Conservation (phyloP, 2,797 vertebrate species). For the Tokudaia muenninki region DNA sequence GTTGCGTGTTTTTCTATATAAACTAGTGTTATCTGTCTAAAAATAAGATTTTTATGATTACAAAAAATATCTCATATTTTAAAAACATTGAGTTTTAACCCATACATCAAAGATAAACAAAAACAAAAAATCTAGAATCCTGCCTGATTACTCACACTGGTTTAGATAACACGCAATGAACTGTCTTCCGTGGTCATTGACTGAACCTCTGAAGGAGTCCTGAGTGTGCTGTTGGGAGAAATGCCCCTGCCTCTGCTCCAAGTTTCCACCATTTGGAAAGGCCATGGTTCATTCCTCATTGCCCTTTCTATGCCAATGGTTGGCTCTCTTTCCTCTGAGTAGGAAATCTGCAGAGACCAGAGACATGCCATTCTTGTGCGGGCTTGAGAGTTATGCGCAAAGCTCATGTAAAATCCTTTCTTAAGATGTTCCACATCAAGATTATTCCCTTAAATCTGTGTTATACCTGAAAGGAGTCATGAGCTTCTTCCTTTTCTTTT, state of each 20-base stretch:
- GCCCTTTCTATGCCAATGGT: conserved; percentile 64
- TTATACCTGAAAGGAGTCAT: background rate
- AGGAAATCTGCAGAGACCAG: conserved; percentile 74
- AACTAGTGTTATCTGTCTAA: conserved; percentile 43
- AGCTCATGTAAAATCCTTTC: conserved; percentile 52
- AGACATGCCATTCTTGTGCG: conserved; percentile 54
- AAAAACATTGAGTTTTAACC: conserved; percentile 63
- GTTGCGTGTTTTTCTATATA: conserved; percentile 46
- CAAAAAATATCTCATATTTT: conserved; percentile 40
- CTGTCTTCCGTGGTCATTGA: background rate
- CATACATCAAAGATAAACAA: conserved; percentile 1
- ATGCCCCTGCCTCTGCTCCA: background rate
- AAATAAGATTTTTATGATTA: conserved; percentile 38
- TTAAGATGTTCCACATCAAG: conserved; percentile 22
- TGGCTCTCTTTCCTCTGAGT: conserved; percentile 71
- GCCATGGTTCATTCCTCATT: conserved; percentile 53
- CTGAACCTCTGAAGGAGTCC: background rate
- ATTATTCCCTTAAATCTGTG: background rate
- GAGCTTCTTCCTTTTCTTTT: background rate
- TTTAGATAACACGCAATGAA: background rate
- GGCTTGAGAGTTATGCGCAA: conserved; percentile 59
- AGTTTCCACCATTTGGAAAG: background rate
- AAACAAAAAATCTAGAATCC: background rate
- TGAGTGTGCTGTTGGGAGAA: background rate
- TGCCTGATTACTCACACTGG: background rate